These are phyloP conservation scores for Gadus macrocephalus DNA, from an alignment of 2,113 vertebrate species.

Conservation along the genomic window DNA sequence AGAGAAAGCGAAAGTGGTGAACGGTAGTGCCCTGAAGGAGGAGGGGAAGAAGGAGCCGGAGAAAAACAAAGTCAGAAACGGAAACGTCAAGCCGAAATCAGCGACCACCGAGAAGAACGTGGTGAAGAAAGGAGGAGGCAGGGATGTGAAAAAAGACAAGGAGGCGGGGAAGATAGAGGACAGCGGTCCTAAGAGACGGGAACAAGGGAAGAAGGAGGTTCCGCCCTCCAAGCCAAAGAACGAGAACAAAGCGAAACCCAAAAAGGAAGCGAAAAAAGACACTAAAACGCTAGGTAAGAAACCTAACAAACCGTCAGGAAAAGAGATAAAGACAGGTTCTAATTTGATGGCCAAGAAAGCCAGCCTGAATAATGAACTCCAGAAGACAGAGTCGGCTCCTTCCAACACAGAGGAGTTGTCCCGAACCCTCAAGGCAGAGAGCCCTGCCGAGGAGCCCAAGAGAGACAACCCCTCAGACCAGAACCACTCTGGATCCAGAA, in stretches of 20 bases:
- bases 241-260: constrained; percentile 72
- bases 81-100: constrained; percentile 59
- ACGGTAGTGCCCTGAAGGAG: constrained; percentile 52
- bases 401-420: neutral
- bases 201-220: constrained; percentile 55
- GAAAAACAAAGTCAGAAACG: constrained; percentile 65
- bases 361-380: constrained; percentile 8
- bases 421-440: constrained; percentile 10
- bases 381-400: constrained; percentile 27
- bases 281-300: constrained; percentile 67
- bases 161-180: constrained; percentile 68
- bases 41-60: constrained; percentile 56
- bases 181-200: constrained; percentile 51
- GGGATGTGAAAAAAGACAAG: constrained; percentile 64
- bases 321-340: constrained; percentile 58
- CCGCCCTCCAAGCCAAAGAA: constrained; percentile 67
- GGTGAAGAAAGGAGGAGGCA: constrained; percentile 73
- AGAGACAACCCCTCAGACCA: constrained; percentile 25
- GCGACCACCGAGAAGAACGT: constrained; percentile 50
- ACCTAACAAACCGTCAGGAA: constrained; percentile 49
- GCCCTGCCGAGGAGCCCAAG: constrained; percentile 6
- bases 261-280: constrained; percentile 76
- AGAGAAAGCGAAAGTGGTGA: constrained; percentile 65
- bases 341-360: constrained; percentile 34
- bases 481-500: constrained; percentile 59